Base-by-base conservation (phyloP, 2,888 invertebrate species). In the Ptilodon capucinus region DNA sequence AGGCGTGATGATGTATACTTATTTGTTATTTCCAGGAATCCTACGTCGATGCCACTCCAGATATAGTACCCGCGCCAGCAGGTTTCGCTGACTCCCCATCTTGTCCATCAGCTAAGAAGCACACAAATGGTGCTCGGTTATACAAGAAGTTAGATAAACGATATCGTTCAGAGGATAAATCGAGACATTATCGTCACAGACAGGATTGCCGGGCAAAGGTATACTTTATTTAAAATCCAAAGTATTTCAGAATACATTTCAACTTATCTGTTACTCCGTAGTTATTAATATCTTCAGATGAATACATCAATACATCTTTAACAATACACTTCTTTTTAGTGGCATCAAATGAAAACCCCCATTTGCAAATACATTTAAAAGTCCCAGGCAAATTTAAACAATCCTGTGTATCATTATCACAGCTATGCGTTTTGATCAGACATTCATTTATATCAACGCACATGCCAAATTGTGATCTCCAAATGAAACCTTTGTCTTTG, bases 61-160 rank as follows among this genome's bases (percentile, higher is more conserved):
- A 96, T 69, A 97, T 97, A 62, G 97, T 97, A 1, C 95, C 96
- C 71, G 97, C 97, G 0, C 97, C 97, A 1, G 97, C 96, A 13
- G 96, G 96, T 36, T 97, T 97, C 76, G 97, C 96, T 6, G 97
- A 97, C 79, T 97, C 96, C 0, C 97, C 97, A 4, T 88, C 83
- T 17, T 91, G 92, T 68, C 54, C 66, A 2, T 72, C 76, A 14
- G 69, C 76, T 7, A 90, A 86, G 61, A 88, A 88, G 48, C 74
- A 80, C 16, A 69, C 83, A 3, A 89, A 64, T 48, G 92, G 91
- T 47, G 93, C 92, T 40, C 90, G 93, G 19, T 80, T 96, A 19
- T 96, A 95, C 76, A 97, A 95, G 83, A 97, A 95, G 80, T 92
- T 94, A 72, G 95, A 94, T 71, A 96, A 95, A 71, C 89, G 95